Conservation (phyloP, 2,888 invertebrate species). For the Tiphia femorata region DNA sequence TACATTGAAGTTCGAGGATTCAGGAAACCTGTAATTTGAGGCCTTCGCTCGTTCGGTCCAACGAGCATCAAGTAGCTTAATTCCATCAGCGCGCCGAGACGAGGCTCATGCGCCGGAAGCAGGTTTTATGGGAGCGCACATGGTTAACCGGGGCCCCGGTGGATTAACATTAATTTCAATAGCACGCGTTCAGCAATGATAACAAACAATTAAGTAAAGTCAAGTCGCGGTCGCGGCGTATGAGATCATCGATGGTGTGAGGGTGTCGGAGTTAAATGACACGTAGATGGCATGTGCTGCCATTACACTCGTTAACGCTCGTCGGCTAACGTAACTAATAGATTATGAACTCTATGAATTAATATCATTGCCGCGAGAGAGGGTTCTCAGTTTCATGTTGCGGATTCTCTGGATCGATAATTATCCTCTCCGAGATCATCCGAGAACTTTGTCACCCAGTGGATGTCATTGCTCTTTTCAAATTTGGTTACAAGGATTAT, state of each 20-base stretch:
- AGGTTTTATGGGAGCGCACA: constrained; percentile 62
- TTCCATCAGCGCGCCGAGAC: constrained; percentile 58
- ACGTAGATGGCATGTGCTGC: constrained; percentile 64
- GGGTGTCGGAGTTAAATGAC: constrained; percentile 67
- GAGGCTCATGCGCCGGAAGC: constrained; percentile 62
- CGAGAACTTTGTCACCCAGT: background rate
- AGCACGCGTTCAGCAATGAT: constrained; percentile 67
- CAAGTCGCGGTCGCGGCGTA: constrained; percentile 58
- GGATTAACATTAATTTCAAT: constrained; percentile 69
- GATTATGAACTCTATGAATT: constrained; percentile 67
- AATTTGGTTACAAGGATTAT: too few relatives aligned
- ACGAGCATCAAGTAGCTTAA: constrained; percentile 60
- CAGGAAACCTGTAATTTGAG: constrained; percentile 26
- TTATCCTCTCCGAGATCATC: background rate
- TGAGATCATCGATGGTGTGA: constrained; percentile 68
- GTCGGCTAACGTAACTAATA: constrained; percentile 64
- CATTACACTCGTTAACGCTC: constrained; percentile 65
- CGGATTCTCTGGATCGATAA: too few relatives aligned
- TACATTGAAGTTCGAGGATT: constrained; percentile 3
- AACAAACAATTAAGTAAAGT: constrained; percentile 68
- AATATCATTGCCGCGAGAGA: constrained; percentile 56
- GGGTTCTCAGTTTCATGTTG: constrained; percentile 51
- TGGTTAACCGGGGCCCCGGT: constrained; percentile 59
- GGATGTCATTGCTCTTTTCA: too few relatives aligned
- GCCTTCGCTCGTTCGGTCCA: constrained; percentile 14